Evolutionary conservation across 2,797 vertebrate genomes (phyloP).

Genomic region (Cuniculus paca): DNA sequence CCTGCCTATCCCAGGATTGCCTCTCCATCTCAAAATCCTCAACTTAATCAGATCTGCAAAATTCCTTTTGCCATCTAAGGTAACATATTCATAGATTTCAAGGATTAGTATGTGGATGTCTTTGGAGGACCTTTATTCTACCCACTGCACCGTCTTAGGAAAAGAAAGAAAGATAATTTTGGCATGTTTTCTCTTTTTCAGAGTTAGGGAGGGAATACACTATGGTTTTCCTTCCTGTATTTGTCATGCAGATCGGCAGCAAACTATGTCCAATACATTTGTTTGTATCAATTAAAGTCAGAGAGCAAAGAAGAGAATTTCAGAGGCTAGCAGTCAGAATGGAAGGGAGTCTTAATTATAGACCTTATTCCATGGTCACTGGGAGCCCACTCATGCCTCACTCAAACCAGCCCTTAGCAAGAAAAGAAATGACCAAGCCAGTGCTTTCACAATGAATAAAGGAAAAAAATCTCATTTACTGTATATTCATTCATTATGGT

Average conservation of each 20-base stretch:
- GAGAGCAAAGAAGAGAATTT: background rate
- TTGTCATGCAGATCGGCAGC: background rate
- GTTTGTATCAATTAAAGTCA: background rate
- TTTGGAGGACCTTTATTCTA: background rate
- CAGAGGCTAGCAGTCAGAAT: background rate
- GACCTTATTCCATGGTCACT: background rate
- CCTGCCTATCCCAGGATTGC: background rate
- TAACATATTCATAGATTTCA: background rate
- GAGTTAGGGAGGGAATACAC: background rate
- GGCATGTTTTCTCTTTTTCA: background rate
- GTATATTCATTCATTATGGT: background rate
- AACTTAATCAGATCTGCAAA: background rate
- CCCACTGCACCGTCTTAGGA: background rate
- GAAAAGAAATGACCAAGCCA: background rate
- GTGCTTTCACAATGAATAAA: background rate
- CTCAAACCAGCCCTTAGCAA: background rate
- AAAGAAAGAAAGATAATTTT: constrained; percentile 20
- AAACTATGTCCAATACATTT: background rate
- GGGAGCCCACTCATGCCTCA: background rate
- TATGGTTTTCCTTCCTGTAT: background rate
- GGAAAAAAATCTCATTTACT: background rate
- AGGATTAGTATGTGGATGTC: background rate
- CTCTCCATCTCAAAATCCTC: background rate
- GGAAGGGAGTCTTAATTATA: background rate
- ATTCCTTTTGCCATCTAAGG: background rate